phyloP scores from a whole-genome alignment of 2,797 vertebrate species.

The Manis pentadactyla region DNA sequence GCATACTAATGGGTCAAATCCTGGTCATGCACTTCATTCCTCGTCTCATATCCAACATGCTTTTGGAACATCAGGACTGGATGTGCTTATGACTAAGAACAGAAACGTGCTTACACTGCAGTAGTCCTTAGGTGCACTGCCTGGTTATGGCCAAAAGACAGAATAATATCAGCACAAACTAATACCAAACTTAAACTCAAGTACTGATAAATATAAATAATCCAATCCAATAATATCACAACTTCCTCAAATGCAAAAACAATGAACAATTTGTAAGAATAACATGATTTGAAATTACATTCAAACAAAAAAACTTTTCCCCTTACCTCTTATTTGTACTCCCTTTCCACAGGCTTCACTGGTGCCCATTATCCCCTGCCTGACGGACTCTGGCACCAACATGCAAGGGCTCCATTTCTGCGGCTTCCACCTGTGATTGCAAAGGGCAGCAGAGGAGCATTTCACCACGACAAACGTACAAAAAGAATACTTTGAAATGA shows the following conservation, averaged over 20 bases:
- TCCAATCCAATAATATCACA: background rate
- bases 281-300: background rate
- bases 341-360: slow-evolving; percentile 93
- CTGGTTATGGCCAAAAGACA: background rate
- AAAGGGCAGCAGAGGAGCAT: background rate
- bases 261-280: background rate
- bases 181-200: background rate
- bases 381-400: slow-evolving; percentile 92
- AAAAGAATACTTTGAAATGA: background rate
- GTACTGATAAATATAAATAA: background rate
- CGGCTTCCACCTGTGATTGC: slow-evolving; percentile 90
- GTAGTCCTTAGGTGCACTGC: background rate
- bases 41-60: background rate
- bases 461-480: background rate
- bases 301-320: background rate
- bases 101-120: background rate
- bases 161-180: background rate
- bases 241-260: background rate
- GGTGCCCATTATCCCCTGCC: slow-evolving; percentile 86
- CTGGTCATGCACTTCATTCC: background rate
- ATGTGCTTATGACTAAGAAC: background rate
- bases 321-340: slow-evolving; percentile 93
- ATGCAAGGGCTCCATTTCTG: slow-evolving; percentile 94
- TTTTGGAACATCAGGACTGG: background rate
- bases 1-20: background rate